phyloP scores from a whole-genome alignment of 2,113 vertebrate species.

The Alaudala cheleensis region DNA sequence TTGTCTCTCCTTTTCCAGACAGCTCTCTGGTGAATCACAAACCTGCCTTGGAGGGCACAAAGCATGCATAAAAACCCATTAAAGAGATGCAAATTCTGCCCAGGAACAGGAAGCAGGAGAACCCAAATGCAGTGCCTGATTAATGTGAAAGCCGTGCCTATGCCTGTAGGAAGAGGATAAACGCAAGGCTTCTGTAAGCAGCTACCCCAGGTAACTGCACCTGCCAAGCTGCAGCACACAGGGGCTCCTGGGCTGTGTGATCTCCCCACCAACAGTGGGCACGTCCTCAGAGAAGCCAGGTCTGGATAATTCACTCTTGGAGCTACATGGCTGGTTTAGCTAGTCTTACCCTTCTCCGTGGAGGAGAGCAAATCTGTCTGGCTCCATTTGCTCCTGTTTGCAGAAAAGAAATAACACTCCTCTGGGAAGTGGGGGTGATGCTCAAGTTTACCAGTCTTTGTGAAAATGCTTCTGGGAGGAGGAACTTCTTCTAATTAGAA shows the following conservation, averaged over 20 bases:
- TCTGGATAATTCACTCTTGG: not conserved
- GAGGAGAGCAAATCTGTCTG: not conserved
- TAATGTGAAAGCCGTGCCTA: not conserved
- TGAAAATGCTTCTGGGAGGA: not conserved
- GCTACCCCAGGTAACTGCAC: not conserved
- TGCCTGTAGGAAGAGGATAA: not conserved
- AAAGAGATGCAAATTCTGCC: not conserved
- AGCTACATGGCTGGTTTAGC: not conserved
- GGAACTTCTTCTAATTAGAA: not conserved
- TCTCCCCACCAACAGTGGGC: not conserved
- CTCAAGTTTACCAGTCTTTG: not conserved
- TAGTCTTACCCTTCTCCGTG: not conserved
- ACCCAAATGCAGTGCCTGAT: not conserved
- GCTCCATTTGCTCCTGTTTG: not conserved
- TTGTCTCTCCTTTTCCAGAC: not conserved
- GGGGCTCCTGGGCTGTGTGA: not conserved
- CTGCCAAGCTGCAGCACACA: fast-evolving
- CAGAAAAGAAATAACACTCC: not conserved
- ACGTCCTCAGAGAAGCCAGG: not conserved
- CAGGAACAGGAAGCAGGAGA: not conserved
- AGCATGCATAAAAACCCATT: not conserved
- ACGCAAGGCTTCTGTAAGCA: not conserved
- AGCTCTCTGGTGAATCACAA: not conserved
- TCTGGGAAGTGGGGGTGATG: not conserved
- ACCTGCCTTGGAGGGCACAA: not conserved